Conservation (phyloP, 2,888 invertebrate species). For the Leptura quadrifasciata region DNA sequence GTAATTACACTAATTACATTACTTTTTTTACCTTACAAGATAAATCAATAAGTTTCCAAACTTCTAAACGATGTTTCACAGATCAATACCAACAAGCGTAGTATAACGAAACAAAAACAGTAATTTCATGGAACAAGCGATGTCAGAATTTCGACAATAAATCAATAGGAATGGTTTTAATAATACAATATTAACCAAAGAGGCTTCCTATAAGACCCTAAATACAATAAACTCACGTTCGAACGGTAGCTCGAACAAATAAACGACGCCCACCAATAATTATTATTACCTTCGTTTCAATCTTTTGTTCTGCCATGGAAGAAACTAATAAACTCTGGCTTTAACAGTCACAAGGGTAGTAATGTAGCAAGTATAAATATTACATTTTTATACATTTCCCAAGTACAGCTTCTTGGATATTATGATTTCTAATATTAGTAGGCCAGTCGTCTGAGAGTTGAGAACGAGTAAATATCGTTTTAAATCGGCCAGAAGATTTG, state of each 20-base stretch:
- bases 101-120: conserved; percentile 12
- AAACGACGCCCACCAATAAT: neutral
- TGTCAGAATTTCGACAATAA: conserved; percentile 15
- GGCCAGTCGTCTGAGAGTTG: no score
- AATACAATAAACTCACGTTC: conserved; percentile 13
- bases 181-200: conserved; percentile 28
- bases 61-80: neutral
- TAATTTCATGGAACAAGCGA: neutral
- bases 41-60: conserved; percentile 18
- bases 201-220: neutral
- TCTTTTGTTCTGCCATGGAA: neutral
- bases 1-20: conserved; percentile 13
- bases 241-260: neutral
- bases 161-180: conserved; percentile 17
- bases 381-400: no score
- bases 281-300: neutral
- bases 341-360: neutral
- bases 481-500: no score
- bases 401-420: no score
- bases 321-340: neutral
- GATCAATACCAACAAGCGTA: conserved; percentile 17
- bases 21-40: neutral
- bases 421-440: no score
- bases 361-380: neutral
- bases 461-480: no score